Conservation (phyloP, 2,888 invertebrate species). For the Ichneumoninae sp. region DNA sequence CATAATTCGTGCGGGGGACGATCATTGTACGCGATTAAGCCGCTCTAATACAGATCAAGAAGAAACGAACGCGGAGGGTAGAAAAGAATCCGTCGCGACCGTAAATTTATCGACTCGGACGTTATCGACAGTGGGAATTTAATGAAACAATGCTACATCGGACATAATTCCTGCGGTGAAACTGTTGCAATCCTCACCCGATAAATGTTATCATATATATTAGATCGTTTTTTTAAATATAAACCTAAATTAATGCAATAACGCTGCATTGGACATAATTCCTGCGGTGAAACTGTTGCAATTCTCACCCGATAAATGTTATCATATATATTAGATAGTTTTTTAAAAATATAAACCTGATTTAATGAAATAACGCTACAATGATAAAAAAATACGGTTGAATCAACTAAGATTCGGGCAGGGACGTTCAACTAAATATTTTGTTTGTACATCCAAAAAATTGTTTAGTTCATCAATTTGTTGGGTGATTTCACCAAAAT, state of each 20-base stretch:
- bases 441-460: no score
- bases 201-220: not conserved
- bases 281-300: no score
- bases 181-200: not conserved
- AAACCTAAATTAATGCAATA: no score
- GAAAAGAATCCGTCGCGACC: not conserved
- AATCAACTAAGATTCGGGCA: no score
- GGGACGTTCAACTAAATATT: no score
- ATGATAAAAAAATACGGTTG: no score
- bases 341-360: not conserved
- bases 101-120: not conserved
- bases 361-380: not conserved
- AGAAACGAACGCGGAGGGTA: constrained; percentile 8
- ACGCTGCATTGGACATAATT: no score
- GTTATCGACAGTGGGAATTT: constrained; percentile 1
- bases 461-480: no score
- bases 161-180: not conserved
- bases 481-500: no score
- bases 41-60: constrained; percentile 23
- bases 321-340: not conserved
- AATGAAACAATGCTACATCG: constrained; percentile 5
- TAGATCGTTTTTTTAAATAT: no score
- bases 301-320: no score
- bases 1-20: constrained; percentile 10
- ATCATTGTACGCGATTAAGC: constrained; percentile 25